Base-by-base conservation (phyloP, 2,113 vertebrate species). In the Ictalurus punctatus region DNA sequence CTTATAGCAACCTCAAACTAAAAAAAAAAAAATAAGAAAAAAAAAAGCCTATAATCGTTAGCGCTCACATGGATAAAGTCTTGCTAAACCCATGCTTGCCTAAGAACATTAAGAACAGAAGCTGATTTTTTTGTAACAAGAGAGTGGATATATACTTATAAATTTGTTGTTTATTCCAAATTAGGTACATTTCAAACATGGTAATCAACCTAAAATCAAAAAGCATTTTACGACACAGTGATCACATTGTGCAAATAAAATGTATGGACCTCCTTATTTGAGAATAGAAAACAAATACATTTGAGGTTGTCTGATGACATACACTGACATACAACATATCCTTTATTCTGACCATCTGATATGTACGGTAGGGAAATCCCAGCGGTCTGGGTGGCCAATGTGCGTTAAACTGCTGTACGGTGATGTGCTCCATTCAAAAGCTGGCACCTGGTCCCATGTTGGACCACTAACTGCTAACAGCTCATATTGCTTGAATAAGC, bases 351-450 rank as follows among this genome's bases (percentile, higher is more conserved):
- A 93, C 98, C 98, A 99, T 8, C 1, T 91, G 91, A 99, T 94
- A 87, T 93, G 92, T 78, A 98, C 16, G 0, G 97, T 96, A 1
- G 91, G 93, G 91, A 99, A 99, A 81, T 90, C 94, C 98, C 98
- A 99, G 88, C 95, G 95, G 94, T 99, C 97, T 0, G 98, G 98
- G 6, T 99, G 98, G 0, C 98, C 98, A 96, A 98, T 98, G 93
- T 98, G 98, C 23, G 96, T 87, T 80, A 95, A 92, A 69, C 88
- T 61, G 14, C 88, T 93, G 92, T 96, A 99, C 0, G 98, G 97
- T 0, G 98, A 99, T 0, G 91, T 30, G 90, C 97, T 99, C 98
- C 98, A 99, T 93, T 96, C 95, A 94, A 99, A 99, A 0, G 97
- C 94, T 0, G 98, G 97, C 2, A 98, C 92, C 8, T 99, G 96